phyloP scores from a whole-genome alignment of 2,113 vertebrate genomes.

The Festucalex cinctus region DNA sequence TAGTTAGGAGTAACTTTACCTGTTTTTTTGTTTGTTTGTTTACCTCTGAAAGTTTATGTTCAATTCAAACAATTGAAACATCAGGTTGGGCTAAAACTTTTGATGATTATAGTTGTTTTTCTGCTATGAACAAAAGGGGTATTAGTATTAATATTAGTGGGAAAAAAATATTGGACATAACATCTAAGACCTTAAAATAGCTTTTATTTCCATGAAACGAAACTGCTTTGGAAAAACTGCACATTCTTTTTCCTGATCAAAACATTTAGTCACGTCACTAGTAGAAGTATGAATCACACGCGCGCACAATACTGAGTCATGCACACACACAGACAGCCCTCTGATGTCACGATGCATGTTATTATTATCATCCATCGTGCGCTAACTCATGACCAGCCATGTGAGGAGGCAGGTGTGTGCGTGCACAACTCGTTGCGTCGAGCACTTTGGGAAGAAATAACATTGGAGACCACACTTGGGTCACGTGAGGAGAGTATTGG shows the following conservation, averaged over 20 bases:
- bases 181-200: neutral
- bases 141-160: neutral
- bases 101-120: neutral
- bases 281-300: constrained; percentile 44
- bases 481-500: neutral
- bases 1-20: no score
- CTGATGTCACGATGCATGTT: constrained; percentile 33
- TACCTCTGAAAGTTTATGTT: no score
- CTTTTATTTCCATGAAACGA: neutral
- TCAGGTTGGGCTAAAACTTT: neutral
- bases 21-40: no score
- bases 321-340: constrained; percentile 29
- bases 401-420: constrained; percentile 9
- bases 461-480: neutral
- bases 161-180: neutral
- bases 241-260: neutral
- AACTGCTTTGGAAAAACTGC: neutral
- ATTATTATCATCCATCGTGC: constrained; percentile 11
- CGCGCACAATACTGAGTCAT: constrained; percentile 37
- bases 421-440: neutral
- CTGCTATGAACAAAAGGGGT: neutral
- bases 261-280: constrained; percentile 11
- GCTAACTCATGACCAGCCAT: constrained; percentile 41
- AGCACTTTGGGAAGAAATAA: neutral
- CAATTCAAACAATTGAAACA: neutral